Base-by-base conservation (phyloP, 2,888 invertebrate species). In the Nomada flava region DNA sequence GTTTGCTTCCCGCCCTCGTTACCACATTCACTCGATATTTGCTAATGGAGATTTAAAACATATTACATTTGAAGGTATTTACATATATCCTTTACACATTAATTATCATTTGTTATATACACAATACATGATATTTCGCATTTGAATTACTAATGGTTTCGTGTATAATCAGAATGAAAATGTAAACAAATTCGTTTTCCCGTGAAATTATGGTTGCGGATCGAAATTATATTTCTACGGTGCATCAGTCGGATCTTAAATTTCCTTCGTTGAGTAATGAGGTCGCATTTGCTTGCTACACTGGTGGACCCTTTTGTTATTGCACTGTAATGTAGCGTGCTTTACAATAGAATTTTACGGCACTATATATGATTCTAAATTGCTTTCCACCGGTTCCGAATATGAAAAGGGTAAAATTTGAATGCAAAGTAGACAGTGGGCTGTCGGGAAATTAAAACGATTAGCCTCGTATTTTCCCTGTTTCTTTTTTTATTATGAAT, bases 221-320 rank as follows among this genome's bases (percentile, higher is more conserved):
- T 26, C 50, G 47, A 71, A 70, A 84, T 86, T 86, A 76, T 57
- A 64, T 55, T 63, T 26, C 63, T 47, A 69, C 42, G 26, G 59
- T 57, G 53, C 71, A 70, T 86, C 73, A 72, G 68, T 71, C 73
- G 63, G 81, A 83, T 82, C 82, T 79, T 72, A 88, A 86, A 86
- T 87, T 87, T 84, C 72, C 83, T 87, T 87, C 71, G 79, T 82
- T 63, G 71, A 67, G 29, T 88, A 88, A 86, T 83, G 83, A 84
- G 83, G 76, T 69, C 72, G 78, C 70, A 47, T 79, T 75, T 73
- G 70, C 79, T 74, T 69, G 47, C 71, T 53, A 60, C 26, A 60
- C 5, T 76, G 47, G 70, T 74, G 63, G 13, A 71, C 53, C 57
- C 72, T 82, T 67, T 26, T 70, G 63, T 79, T 62, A 79, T 73